A percentile compares a stretch with the other conserved stretches of the same genome.
Evolutionary conservation across 2,888 invertebrate species (phyloP).

Genomic region (Thereva nobilitata): DNA sequence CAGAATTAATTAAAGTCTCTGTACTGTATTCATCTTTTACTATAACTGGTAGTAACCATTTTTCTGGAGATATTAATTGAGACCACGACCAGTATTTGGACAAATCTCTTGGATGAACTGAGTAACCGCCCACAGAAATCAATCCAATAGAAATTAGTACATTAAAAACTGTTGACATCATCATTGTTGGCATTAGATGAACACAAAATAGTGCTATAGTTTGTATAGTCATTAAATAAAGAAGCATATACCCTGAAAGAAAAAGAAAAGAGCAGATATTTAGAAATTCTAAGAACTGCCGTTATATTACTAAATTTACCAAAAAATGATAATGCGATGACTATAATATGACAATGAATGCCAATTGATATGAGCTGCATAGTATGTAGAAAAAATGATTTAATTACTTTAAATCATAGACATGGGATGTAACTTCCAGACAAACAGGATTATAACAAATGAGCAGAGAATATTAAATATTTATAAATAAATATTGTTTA

Average conservation of each 20-base stretch:
- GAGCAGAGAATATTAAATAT: no score
- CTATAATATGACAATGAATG: no score
- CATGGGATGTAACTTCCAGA: no score
- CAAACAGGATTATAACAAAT: no score
- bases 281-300: no score
- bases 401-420: no score
- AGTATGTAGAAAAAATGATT: no score
- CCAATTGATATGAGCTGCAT: no score
- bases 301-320: no score
- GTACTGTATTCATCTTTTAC: constrained; percentile 68
- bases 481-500: no score
- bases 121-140: constrained; percentile 68
- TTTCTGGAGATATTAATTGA: constrained; percentile 70
- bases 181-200: constrained; percentile 69
- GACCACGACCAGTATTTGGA: constrained; percentile 70
- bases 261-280: neutral
- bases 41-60: constrained; percentile 73
- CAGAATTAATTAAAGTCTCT: constrained; percentile 64
- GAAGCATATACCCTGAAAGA: constrained; percentile 69
- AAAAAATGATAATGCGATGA: no score
- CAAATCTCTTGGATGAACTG: constrained; percentile 70
- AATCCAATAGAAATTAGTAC: constrained; percentile 65
- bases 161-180: constrained; percentile 66
- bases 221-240: constrained; percentile 71
- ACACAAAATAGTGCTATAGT: constrained; percentile 69